Evolutionary conservation across 2,797 vertebrate genomes (phyloP), one percentile per base, ranked within the genome.

Genomic region (Typhlichthys eigenmanni): DNA sequence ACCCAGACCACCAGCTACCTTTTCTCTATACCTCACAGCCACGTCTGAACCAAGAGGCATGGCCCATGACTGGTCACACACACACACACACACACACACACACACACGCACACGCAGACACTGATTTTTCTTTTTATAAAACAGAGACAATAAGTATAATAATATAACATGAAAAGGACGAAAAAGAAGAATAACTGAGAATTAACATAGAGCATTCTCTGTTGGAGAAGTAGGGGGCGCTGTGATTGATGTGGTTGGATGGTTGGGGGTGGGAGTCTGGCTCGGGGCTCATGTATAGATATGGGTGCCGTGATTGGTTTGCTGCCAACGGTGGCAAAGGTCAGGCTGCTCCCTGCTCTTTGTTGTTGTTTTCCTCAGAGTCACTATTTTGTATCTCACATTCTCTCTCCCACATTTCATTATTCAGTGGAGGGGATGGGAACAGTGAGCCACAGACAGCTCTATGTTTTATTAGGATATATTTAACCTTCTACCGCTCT

Each of bases 251-350:
- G 64, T 70, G 72, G 71, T 75, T 65, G 71, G 67, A 74, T 81
- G 69, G 80, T 75, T 80, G 74, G 77, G 90, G 90, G 75, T 91
- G 93, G 91, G 94, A 94, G 93, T 95, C 95, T 96, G 93, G 95
- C 95, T 97, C 75, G 89, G 91, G 94, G 95, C 95, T 94, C 95
- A 93, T 95, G 95, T 95, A 96, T 96, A 93, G 93, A 95, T 96
- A 96, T 95, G 88, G 91, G 94, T 93, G 93, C 95, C 91, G 92
- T 95, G 94, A 96, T 95, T 95, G 96, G 95, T 96, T 96, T 94
- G 90, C 92, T 94, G 93, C 93, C 93, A 95, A 94, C 88, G 79
- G 91, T 92, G 93, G 83, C 87, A 89, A 95, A 95, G 96, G 95
- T 98, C 95, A 96, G 96, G 91, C 93, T 95, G 92, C 94, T 93